phyloP scores from a whole-genome alignment of 2,888 invertebrate species.

The Caenorhabditis angaria region DNA sequence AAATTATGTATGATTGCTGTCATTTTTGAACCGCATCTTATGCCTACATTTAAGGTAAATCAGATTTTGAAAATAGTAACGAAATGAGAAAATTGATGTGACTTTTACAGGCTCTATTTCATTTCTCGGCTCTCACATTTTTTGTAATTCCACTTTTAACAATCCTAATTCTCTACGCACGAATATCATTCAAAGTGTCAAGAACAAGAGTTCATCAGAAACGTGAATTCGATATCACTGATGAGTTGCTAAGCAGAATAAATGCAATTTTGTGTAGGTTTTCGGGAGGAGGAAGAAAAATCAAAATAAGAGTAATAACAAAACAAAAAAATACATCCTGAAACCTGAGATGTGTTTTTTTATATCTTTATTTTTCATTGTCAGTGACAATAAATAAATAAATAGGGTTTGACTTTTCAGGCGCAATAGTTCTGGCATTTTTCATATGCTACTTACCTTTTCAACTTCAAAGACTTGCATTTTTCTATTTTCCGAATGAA shows the following conservation, averaged over 20 bases:
- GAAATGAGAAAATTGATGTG: background rate
- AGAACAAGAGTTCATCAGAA: slow-evolving; percentile 24
- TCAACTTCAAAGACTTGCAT: slow-evolving; percentile 58
- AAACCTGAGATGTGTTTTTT: too few relatives aligned
- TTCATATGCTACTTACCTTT: slow-evolving; percentile 64
- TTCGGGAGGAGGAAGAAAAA: background rate
- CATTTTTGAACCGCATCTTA: slow-evolving; percentile 45
- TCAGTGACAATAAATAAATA: background rate
- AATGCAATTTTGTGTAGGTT: slow-evolving; percentile 35
- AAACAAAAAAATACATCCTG: slow-evolving; percentile 5
- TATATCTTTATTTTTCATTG: too few relatives aligned
- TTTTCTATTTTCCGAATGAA: slow-evolving; percentile 54
- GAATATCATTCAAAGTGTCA: slow-evolving; percentile 48
- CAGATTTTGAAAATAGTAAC: background rate
- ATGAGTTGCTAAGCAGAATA: slow-evolving; percentile 41
- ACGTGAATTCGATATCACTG: slow-evolving; percentile 36
- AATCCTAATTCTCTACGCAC: slow-evolving; percentile 53
- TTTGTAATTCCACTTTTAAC: slow-evolving; percentile 53
- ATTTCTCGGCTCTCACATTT: slow-evolving; percentile 59
- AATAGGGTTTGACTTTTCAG: slow-evolving; percentile 40
- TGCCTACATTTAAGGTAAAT: slow-evolving; percentile 45
- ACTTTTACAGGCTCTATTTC: slow-evolving; percentile 51
- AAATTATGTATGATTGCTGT: slow-evolving; percentile 61
- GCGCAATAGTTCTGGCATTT: slow-evolving; percentile 56
- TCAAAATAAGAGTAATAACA: background rate